Evolutionary conservation across 2,888 invertebrate species (phyloP).

Genomic region (Microctonus hyperodae): DNA sequence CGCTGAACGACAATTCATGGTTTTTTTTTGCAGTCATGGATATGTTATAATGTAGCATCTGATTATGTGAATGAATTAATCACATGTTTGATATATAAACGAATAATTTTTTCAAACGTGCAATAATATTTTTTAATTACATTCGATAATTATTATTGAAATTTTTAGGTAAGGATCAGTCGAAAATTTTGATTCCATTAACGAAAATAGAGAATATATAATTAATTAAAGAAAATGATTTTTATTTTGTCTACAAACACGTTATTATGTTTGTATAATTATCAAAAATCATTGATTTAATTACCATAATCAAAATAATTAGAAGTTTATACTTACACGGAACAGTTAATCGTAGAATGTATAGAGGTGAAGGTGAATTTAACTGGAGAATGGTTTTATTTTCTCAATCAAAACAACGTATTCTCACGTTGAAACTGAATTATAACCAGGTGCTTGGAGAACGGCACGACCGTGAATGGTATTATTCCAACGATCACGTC

Average conservation of each 20-base stretch:
- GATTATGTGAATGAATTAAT: neutral
- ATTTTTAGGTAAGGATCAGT: too few relatives aligned
- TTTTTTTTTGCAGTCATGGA: neutral
- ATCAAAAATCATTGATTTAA: too few relatives aligned
- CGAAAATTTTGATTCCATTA: too few relatives aligned
- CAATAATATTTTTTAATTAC: too few relatives aligned
- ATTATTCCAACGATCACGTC: slow-evolving; percentile 42
- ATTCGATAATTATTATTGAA: too few relatives aligned
- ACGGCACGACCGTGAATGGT: slow-evolving; percentile 54
- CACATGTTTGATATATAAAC: neutral
- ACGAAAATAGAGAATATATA: too few relatives aligned
- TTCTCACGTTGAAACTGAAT: slow-evolving; percentile 34
- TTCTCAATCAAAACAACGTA: slow-evolving; percentile 21
- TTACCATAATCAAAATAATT: neutral
- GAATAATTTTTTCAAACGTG: neutral
- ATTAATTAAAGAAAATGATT: too few relatives aligned
- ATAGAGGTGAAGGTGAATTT: slow-evolving; percentile 12
- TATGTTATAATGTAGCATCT: neutral
- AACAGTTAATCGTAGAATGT: slow-evolving; percentile 8
- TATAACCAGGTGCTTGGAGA: slow-evolving; percentile 39
- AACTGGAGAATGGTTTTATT: slow-evolving; percentile 6
- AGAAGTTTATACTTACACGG: neutral
- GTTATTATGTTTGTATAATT: too few relatives aligned
- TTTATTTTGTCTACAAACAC: too few relatives aligned
- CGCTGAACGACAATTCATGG: neutral